Evolutionary conservation across 2,797 vertebrate genomes (phyloP).

Genomic region (Protonibea diacanthus): DNA sequence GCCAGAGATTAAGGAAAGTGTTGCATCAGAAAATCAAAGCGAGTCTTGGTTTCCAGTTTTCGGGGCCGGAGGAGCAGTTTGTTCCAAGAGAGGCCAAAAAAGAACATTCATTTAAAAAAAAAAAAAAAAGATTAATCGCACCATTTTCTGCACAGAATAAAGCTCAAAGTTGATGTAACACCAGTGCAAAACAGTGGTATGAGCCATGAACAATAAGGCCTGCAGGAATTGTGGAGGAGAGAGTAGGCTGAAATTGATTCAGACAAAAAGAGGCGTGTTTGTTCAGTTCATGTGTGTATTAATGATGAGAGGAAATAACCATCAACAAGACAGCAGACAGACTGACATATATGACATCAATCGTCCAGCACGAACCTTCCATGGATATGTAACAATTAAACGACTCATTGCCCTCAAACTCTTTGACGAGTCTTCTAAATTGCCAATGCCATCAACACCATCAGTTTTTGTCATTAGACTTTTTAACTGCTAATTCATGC

Average conservation of each 20-base stretch:
- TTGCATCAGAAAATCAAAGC: constrained; percentile 44
- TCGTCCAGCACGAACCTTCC: background rate
- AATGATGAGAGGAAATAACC: constrained; percentile 21
- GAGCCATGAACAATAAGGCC: constrained; percentile 10
- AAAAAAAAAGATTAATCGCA: constrained; percentile 36
- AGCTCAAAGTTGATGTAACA: constrained; percentile 62
- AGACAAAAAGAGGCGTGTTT: background rate
- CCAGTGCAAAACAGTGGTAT: constrained; percentile 40
- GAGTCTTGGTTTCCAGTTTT: constrained; percentile 8
- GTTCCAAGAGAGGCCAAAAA: constrained; percentile 1
- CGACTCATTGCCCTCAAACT: constrained; percentile 27
- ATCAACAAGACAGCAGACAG: constrained; percentile 16
- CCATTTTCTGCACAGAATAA: constrained; percentile 28
- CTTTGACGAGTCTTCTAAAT: background rate
- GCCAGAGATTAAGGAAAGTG: constrained; percentile 2
- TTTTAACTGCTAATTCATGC: background rate
- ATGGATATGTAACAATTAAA: constrained; percentile 38
- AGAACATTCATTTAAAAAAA: background rate
- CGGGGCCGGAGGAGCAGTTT: constrained; percentile 4
- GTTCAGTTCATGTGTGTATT: background rate
- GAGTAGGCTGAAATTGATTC: background rate
- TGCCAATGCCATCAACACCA: background rate
- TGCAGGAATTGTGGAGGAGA: background rate
- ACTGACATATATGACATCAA: constrained; percentile 6
- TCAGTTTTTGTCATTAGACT: background rate